phyloP scores from a whole-genome alignment of 2,797 vertebrate genomes.

The Thalassophryne amazonica region DNA sequence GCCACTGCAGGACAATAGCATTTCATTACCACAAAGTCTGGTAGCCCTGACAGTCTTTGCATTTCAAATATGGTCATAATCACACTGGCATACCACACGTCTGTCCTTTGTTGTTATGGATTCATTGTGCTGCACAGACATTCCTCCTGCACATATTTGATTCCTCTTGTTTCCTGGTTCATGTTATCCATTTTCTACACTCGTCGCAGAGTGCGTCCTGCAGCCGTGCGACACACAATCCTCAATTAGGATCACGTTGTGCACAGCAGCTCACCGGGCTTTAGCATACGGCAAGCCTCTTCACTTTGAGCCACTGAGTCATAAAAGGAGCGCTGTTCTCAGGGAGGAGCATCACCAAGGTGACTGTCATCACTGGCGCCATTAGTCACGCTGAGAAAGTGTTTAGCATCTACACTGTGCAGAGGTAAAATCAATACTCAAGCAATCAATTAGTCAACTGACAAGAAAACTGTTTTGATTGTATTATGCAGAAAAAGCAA shows the following conservation, averaged over 20 bases:
- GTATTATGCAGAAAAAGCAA: too few species aligned
- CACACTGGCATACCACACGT: slow-evolving; percentile 6
- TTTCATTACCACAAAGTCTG: not conserved
- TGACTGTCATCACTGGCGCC: not conserved
- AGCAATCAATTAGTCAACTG: too few species aligned
- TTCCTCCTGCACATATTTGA: slow-evolving; percentile 36
- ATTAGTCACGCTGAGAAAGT: not conserved
- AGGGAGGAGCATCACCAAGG: slow-evolving; percentile 12
- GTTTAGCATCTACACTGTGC: not conserved
- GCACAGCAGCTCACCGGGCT: slow-evolving; percentile 36
- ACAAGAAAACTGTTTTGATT: too few species aligned
- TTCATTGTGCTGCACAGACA: slow-evolving; percentile 34
- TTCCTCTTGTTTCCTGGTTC: slow-evolving; percentile 53
- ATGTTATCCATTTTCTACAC: slow-evolving; percentile 63
- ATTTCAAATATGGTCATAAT: slow-evolving; percentile 6
- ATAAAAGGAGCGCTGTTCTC: slow-evolving; percentile 5
- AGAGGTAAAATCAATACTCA: too few species aligned
- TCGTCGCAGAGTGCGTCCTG: slow-evolving; percentile 50
- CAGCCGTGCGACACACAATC: slow-evolving; percentile 52
- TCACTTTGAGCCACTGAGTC: slow-evolving; percentile 50
- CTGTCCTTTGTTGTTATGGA: slow-evolving; percentile 22
- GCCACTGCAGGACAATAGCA: not conserved
- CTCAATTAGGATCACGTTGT: slow-evolving; percentile 64
- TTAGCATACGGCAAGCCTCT: slow-evolving; percentile 61
- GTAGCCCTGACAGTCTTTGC: not conserved